A percentile compares a stretch with the other conserved stretches of the same genome.
phyloP scores from a whole-genome alignment of 2,888 invertebrate genomes.

The Oxystoma pomonae region DNA sequence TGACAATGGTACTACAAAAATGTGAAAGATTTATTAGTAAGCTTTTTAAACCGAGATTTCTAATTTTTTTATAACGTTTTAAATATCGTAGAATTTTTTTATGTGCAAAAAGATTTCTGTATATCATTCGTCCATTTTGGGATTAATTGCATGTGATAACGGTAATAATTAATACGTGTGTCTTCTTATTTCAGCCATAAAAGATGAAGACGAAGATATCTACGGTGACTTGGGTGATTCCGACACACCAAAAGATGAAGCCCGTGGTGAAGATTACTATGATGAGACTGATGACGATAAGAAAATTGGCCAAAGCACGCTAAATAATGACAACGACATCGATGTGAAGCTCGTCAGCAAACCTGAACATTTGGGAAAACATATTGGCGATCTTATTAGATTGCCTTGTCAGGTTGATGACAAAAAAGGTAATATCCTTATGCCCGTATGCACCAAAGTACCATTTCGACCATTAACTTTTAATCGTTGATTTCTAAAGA shows the following conservation, averaged over 20 bases:
- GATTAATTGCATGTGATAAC: no score
- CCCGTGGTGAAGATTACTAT: constrained; percentile 35
- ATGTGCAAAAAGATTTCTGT: no score
- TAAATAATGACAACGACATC: constrained; percentile 20
- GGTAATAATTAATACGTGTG: no score
- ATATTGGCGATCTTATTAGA: constrained; percentile 37
- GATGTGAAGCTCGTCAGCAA: constrained; percentile 25
- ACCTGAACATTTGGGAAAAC: constrained; percentile 33
- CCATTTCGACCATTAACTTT: no score
- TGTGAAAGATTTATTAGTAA: no score
- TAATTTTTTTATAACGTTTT: no score
- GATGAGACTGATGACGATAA: constrained; percentile 20
- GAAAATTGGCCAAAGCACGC: constrained; percentile 6
- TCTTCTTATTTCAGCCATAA: constrained; percentile 9
- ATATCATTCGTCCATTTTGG: no score
- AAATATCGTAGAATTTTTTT: no score
- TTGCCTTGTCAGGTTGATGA: constrained; percentile 41
- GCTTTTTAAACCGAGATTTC: no score
- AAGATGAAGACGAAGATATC: constrained; percentile 25
- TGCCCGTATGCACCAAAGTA: no score
- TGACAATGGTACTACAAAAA: no score
- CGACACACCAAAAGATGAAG: constrained; percentile 34
- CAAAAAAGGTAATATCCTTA: constrained; percentile 11
- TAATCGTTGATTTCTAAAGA: no score
- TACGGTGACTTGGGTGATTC: constrained; percentile 29